phyloP scores from a whole-genome alignment of 2,113 vertebrate genomes.

The Narcine bancroftii region DNA sequence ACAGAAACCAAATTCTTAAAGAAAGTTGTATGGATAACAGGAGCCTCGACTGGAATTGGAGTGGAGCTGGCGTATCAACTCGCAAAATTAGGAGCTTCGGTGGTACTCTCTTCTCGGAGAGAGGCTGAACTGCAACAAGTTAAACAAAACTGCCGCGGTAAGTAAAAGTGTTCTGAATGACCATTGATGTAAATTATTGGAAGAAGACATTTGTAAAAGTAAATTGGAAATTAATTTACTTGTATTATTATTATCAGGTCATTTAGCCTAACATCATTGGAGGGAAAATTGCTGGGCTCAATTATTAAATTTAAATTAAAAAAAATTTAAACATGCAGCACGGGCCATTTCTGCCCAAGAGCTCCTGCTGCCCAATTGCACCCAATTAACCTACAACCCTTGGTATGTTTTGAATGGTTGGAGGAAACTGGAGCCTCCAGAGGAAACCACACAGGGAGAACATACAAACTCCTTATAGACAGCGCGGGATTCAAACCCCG shows the following conservation, averaged over 20 bases:
- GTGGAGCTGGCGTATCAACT: slow-evolving; percentile 84
- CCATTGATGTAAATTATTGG: background rate
- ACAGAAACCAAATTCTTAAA: slow-evolving; percentile 69
- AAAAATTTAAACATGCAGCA: too few species aligned
- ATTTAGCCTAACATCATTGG: too few species aligned
- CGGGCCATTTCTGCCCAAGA: too few species aligned
- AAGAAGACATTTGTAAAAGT: background rate
- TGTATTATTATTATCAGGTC: background rate
- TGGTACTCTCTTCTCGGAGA: slow-evolving; percentile 78
- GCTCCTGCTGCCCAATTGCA: too few species aligned
- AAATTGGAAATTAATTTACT: slow-evolving; percentile 15
- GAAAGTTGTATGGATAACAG: slow-evolving; percentile 87
- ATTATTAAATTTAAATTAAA: too few species aligned
- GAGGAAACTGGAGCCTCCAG: too few species aligned
- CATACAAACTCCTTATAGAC: too few species aligned
- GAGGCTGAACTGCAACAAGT: slow-evolving; percentile 73
- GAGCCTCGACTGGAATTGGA: slow-evolving; percentile 89
- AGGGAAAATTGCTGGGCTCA: too few species aligned
- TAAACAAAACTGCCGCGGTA: slow-evolving; percentile 75
- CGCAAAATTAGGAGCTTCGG: slow-evolving; percentile 64
- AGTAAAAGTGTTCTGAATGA: slow-evolving; percentile 38
- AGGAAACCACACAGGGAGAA: too few species aligned
- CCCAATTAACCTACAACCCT: too few species aligned
- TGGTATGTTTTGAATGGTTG: too few species aligned
- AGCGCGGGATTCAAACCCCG: too few species aligned